These are phyloP conservation scores for Tangara arthus DNA, from an alignment of 2,797 vertebrate genomes.

Conservation along the genomic window DNA sequence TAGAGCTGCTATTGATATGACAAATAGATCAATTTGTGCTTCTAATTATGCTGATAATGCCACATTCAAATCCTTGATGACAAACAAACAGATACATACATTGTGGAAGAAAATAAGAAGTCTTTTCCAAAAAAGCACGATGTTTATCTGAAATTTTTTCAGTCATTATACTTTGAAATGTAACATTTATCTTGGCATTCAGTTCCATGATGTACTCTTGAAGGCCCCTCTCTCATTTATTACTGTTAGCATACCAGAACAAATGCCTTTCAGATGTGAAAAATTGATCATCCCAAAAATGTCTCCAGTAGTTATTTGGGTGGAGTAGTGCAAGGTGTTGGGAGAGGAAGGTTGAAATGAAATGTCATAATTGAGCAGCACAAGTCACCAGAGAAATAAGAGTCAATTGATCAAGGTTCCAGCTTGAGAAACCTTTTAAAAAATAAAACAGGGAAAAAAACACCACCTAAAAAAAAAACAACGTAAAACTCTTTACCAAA, in stretches of 20 bases:
- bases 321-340: slow-evolving; percentile 73
- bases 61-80: not conserved
- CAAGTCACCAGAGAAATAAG: slow-evolving; percentile 17
- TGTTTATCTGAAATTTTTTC: slow-evolving; percentile 50
- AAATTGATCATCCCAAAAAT: slow-evolving; percentile 72
- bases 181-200: slow-evolving; percentile 71
- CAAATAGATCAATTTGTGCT: slow-evolving; percentile 41
- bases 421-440: not conserved
- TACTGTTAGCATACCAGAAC: slow-evolving; percentile 69
- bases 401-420: slow-evolving; percentile 32
- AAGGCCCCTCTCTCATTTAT: slow-evolving; percentile 56
- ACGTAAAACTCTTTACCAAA: not conserved
- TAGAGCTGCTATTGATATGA: not conserved
- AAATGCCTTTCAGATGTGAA: slow-evolving; percentile 75
- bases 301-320: slow-evolving; percentile 60
- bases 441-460: not conserved
- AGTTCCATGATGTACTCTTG: slow-evolving; percentile 42
- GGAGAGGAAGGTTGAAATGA: slow-evolving; percentile 58
- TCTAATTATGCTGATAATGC: slow-evolving; percentile 15
- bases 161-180: slow-evolving; percentile 69
- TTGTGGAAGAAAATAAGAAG: slow-evolving; percentile 14
- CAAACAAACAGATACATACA: not conserved
- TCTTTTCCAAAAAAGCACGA: slow-evolving; percentile 15
- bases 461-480: not conserved
- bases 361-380: slow-evolving; percentile 67